Base-by-base conservation (phyloP, 1,140 invertebrate genomes). In the Eulimnadia texana region DNA sequence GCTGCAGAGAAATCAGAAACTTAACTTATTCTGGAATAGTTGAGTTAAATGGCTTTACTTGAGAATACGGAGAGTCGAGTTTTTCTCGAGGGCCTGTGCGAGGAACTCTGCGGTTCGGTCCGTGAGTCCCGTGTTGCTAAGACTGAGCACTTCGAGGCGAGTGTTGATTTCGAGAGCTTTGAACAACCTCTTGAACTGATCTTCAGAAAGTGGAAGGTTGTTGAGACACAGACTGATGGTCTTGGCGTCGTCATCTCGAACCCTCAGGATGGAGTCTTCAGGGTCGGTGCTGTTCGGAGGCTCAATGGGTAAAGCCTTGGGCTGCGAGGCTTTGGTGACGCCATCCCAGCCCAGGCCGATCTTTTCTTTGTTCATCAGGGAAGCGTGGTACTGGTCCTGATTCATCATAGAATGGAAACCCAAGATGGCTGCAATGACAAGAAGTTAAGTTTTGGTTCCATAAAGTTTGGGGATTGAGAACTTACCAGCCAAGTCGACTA, bases 381-480 rank as follows among this genome's bases (percentile, higher is more conserved):
- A 96, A 57, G 94, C 93, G 76, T 98, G 93, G 75, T 97, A 99
- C 75, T 99, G 96, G 72, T 97, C 93, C 80, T 99, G 96, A 76
- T 98, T 99, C 84, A 99, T 90, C 90, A 99, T 97, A 56, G 94
- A 98, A 76, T 98, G 95, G 79, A 99, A 96, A 68, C 96, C 96
- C 64, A 98, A 80, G 75, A 98, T 96, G 77, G 93, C 94, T 93
- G 74, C 24, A 79, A 75, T 66, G 66, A 68, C 22, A 66, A 58
- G 33, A 50, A 49, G 54, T 33, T 62, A 42, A n/a, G n/a, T n/a
- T n/a, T n/a, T n/a, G n/a, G n/a, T n/a, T n/a, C n/a, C n/a, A n/a
- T n/a, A n/a, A 23, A 59, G n/a, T 22, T 23, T 25, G 27, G 20
- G n/a, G n/a, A n/a, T n/a, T n/a, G n/a, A n/a, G n/a, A n/a, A n/a